Evolutionary conservation across 2,888 invertebrate species (phyloP), one percentile per base, ranked within the genome.

Genomic region (Atethmia centrago): DNA sequence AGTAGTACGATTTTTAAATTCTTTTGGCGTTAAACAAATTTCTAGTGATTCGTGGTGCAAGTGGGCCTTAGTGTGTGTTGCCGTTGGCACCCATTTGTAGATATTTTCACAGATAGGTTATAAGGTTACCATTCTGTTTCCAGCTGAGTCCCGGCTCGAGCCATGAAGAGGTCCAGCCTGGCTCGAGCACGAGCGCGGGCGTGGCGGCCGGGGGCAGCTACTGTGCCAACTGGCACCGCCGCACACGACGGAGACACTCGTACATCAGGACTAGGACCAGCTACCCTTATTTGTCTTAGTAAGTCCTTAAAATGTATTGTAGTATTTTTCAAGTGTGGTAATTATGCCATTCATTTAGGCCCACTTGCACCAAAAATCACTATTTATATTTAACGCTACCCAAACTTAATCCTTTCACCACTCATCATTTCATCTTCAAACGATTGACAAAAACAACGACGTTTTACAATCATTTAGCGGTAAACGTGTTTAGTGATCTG

Each of bases 241-340:
- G 86, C 47, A 83, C 85, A 5, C 75, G 88, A 25, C 71, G 80
- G n/a, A 70, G 72, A 55, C 78, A 73, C 21, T 71, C 82, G 14
- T 74, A 56, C 64, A 68, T 72, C 0, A 28, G 45, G n/a, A 72
- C 82, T 19, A 76, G 81, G 10, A 79, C 76, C 75, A 90, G 89
- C 79, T 88, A 88, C 62, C 88, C 91, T 0, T 90, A 88, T 58
- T 77, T 92, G 3, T 90, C 91, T 21, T 91, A 88, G 87, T 84
- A n/a, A 80, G 84, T 79, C 12, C 16, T 28, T 51, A 12, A 51
- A 51, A 25, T n/a, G 14, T 14, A 10, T 25, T 1, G 16, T 25
- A 16, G 10, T 25, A 16, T 49, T 49, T 36, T n/a, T 10, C 19
- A 56, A 19, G 31, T 55, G 14, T 31, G 21, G 21, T 14, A 14